These are phyloP conservation scores for Dermatemys mawii DNA, from an alignment of 2,113 vertebrate genomes.

Conservation along the genomic window DNA sequence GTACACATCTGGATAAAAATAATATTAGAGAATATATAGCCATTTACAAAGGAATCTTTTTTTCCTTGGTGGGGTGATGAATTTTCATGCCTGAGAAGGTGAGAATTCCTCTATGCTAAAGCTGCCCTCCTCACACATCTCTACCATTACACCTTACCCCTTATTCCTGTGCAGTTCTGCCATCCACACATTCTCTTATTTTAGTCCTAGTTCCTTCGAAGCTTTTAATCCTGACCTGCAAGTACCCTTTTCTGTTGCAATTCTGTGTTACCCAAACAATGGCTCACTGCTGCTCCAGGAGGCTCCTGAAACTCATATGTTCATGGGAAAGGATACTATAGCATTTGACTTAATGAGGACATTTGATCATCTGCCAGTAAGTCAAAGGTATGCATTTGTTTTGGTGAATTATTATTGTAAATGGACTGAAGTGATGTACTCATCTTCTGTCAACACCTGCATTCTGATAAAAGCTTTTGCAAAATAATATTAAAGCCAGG, in stretches of 20 bases:
- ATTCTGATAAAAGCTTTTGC: background rate
- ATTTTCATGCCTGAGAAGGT: background rate
- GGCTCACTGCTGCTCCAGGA: background rate
- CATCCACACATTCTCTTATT: background rate
- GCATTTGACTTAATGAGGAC: background rate
- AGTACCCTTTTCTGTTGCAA: background rate
- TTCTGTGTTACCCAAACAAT: background rate
- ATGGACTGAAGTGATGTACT: background rate
- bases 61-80: background rate
- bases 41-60: background rate
- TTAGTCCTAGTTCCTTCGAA: background rate
- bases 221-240: background rate
- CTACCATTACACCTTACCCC: background rate
- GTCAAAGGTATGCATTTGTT: background rate
- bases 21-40: background rate
- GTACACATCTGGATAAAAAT: background rate
- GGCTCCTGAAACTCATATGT: background rate
- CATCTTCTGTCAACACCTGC: background rate
- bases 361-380: background rate
- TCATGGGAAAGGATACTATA: background rate
- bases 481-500: background rate
- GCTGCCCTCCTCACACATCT: background rate
- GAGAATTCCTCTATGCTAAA: background rate
- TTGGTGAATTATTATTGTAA: background rate
- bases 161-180: background rate